Percentiles rank a stretch among this genome's conserved stretches.
These are phyloP conservation scores for Myotis daubentonii DNA, from an alignment of 2,797 vertebrate genomes.

Conservation along the genomic window DNA sequence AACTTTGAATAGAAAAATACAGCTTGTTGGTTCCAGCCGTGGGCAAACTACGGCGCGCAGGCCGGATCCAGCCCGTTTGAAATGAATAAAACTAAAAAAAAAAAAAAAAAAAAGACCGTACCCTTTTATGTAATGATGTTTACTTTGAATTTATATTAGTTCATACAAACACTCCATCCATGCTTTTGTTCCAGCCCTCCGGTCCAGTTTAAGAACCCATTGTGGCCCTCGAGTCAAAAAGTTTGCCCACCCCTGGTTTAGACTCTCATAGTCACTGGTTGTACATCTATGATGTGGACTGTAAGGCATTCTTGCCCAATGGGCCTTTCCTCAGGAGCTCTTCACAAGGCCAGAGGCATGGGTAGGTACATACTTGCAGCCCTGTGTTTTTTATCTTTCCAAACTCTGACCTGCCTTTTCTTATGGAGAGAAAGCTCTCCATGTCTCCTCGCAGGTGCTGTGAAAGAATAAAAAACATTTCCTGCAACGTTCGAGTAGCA, in stretches of 20 bases:
- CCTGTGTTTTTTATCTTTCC: neutral
- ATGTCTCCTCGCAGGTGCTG: neutral
- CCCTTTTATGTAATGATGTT: too few species aligned
- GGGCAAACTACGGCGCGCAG: too few species aligned
- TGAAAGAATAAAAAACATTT: neutral
- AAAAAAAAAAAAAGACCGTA: too few species aligned
- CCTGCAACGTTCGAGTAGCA: neutral
- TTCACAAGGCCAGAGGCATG: neutral
- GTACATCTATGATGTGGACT: neutral
- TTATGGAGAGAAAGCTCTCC: neutral
- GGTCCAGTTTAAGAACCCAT: too few species aligned
- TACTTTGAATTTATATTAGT: too few species aligned
- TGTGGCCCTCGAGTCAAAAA: too few species aligned
- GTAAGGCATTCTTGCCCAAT: neutral
- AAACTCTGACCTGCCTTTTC: neutral
- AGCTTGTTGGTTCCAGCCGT: neutral
- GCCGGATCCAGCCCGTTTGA: too few species aligned
- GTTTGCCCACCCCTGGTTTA: neutral
- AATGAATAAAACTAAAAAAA: too few species aligned
- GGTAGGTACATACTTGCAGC: neutral
- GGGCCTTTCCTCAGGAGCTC: neutral
- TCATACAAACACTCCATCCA: too few species aligned
- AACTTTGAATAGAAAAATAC: slow-evolving; percentile 8
- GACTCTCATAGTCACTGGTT: neutral
- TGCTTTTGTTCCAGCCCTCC: too few species aligned